Evolutionary conservation across 2,113 vertebrate genomes (phyloP).

Genomic region (Laticauda laticaudata): DNA sequence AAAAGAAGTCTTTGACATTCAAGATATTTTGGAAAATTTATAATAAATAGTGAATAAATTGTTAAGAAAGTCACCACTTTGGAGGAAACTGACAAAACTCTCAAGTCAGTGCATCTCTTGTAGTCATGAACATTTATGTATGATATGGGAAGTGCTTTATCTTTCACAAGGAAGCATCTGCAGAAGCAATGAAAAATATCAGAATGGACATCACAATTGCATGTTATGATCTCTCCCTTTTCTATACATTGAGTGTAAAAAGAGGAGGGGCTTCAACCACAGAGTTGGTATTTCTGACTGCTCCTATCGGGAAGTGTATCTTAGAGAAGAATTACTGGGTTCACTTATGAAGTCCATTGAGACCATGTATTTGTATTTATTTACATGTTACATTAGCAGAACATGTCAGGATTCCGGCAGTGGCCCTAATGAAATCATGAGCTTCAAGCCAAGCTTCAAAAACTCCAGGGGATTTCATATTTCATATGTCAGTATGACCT

Average conservation of each 20-base stretch:
- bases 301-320: conserved; percentile 11
- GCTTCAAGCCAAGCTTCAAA: too few species aligned
- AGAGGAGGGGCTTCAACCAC: background rate
- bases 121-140: background rate
- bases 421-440: too few species aligned
- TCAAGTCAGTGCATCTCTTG: background rate
- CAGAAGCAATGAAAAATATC: background rate
- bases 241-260: background rate
- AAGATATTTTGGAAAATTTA: conserved; percentile 31
- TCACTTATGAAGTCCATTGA: background rate
- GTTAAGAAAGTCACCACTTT: conserved; percentile 27
- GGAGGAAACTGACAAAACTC: conserved; percentile 12
- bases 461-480: too few species aligned
- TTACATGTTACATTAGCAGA: background rate
- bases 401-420: too few species aligned
- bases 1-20: conserved; percentile 43
- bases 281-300: background rate
- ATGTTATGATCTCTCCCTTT: background rate
- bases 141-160: background rate
- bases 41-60: conserved; percentile 40
- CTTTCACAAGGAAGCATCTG: conserved; percentile 11
- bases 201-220: background rate
- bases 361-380: conserved; percentile 6
- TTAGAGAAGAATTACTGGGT: conserved; percentile 15
- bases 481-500: too few species aligned